phyloP scores from a whole-genome alignment of 2,888 invertebrate genomes.

The Dichetophora obliterata region DNA sequence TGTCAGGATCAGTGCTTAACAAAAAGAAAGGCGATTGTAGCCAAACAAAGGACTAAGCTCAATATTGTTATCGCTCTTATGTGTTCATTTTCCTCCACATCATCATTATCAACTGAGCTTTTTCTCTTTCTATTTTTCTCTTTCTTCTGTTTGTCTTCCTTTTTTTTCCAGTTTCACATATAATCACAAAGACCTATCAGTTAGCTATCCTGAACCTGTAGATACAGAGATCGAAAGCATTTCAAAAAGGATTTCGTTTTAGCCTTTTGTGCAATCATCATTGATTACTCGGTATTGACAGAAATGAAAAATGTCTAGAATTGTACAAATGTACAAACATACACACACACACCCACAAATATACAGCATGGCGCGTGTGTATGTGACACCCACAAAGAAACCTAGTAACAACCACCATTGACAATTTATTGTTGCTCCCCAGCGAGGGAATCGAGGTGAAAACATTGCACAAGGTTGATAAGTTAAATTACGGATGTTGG shows the following conservation, averaged over 20 bases:
- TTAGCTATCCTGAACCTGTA: background rate
- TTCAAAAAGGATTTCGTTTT: background rate
- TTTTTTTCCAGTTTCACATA: too few relatives aligned
- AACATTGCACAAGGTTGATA: background rate
- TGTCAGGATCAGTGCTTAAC: too few relatives aligned
- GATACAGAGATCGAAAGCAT: background rate
- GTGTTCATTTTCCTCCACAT: too few relatives aligned
- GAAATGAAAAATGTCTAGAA: conserved; percentile 22
- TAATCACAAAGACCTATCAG: background rate
- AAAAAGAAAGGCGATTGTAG: too few relatives aligned
- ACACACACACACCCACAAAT: too few relatives aligned
- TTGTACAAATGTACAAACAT: background rate
- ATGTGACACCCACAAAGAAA: background rate
- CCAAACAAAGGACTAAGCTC: too few relatives aligned
- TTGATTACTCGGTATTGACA: conserved; percentile 29
- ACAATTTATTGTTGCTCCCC: background rate
- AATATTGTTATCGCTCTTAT: too few relatives aligned
- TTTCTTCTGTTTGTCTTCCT: background rate
- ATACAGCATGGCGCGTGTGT: background rate
- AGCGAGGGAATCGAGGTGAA: background rate
- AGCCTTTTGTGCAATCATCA: conserved; percentile 32
- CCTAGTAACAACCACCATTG: background rate
- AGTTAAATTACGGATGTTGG: background rate
- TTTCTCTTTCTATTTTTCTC: background rate
- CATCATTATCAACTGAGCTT: too few relatives aligned